Conservation (phyloP, 2,888 invertebrate species). For the Spicauda simplicius region DNA sequence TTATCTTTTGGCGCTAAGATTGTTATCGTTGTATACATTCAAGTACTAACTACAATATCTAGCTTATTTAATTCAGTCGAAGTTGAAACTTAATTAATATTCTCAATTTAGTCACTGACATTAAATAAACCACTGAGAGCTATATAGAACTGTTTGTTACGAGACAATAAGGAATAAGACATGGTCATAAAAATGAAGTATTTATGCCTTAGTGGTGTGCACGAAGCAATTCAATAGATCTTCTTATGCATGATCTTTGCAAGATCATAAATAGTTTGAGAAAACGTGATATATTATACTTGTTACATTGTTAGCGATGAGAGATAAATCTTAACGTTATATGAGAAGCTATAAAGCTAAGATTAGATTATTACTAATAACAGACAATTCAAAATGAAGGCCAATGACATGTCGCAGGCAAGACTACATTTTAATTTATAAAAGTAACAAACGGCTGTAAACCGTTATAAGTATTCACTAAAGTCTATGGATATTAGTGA, state of each 20-base stretch:
- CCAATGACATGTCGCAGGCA: too few species aligned
- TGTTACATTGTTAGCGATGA: background rate
- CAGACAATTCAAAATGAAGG: too few species aligned
- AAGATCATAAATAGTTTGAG: background rate
- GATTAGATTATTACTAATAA: background rate
- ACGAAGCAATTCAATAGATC: background rate
- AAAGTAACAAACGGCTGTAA: too few species aligned
- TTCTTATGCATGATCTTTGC: background rate
- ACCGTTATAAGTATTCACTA: too few species aligned
- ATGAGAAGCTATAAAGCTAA: background rate
- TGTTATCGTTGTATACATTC: slow-evolving; percentile 1
- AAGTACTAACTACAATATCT: background rate
- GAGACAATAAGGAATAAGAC: background rate
- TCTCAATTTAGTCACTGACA: too few species aligned
- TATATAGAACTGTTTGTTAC: background rate
- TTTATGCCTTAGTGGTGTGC: background rate
- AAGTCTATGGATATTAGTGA: too few species aligned
- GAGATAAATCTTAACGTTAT: background rate
- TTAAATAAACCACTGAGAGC: too few species aligned
- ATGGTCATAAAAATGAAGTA: background rate
- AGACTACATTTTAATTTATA: too few species aligned
- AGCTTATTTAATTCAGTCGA: background rate
- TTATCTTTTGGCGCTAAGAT: slow-evolving; percentile 25
- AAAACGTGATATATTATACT: background rate
- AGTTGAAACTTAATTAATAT: too few species aligned